Evolutionary conservation across 1,140 invertebrate species (phyloP), one percentile per base, ranked within the genome.

Genomic region (Xylocopa sonorina): DNA sequence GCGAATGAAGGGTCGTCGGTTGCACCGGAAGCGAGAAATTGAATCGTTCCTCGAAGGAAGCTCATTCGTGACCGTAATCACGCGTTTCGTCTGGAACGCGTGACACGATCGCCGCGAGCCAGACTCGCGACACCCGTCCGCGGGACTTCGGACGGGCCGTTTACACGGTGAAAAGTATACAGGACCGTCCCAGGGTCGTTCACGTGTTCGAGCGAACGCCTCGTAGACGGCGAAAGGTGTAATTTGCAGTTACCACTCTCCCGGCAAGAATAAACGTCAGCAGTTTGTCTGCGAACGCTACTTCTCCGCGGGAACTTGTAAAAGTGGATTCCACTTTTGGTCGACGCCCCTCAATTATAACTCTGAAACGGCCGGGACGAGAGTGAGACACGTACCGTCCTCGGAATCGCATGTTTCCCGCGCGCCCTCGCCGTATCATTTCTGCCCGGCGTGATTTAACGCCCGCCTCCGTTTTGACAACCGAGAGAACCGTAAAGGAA

Each of bases 281-380:
- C 63, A 38, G 64, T 76, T 68, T 76, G 51, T 68, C 51, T 38
- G 41, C 0, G 51, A 57, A 38, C 38, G n/a, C 16, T 57, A 48
- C 51, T 57, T 41, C 58, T 27, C 46, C 34, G n/a, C n/a, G 10
- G 29, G 41, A 76, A 76, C 63, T 68, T 68, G 74, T 34, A 62
- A 76, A 76, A 76, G 38, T 67, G 41, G 38, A 46, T 38, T 34
- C 50, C 29, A 46, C 29, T 57, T 46, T 58, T n/a, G n/a, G 51
- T 68, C 41, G 18, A 67, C 74, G 27, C 63, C 63, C 74, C 63
- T 68, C 74, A 27, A 76, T 76, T 76, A 57, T 76, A 48, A 46
- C 72, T 46, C 53, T 32, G 68, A 43, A 71, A 71, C 53, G 1
- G 12, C 3, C 5, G 0, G 9, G 24, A 12, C 50, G 16, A 51